phyloP scores from a whole-genome alignment of 2,113 vertebrate species.

The Empidonax traillii region DNA sequence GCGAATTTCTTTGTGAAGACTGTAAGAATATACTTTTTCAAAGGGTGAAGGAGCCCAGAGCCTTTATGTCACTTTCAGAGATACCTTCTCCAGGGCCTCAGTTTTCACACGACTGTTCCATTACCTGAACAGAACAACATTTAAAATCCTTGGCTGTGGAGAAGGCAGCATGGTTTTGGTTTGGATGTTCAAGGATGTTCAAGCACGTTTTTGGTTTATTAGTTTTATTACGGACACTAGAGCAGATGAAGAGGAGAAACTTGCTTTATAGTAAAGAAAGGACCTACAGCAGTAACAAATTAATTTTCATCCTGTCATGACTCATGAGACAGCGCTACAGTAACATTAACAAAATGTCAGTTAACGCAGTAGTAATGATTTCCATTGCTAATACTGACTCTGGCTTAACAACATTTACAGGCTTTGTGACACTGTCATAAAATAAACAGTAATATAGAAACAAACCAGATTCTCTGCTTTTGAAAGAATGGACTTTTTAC shows the following conservation, averaged over 20 bases:
- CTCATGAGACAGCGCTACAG: background rate
- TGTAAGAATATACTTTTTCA: background rate
- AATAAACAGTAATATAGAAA: conserved; percentile 48
- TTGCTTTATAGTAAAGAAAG: conserved; percentile 38
- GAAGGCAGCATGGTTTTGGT: background rate
- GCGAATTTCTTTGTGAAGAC: background rate
- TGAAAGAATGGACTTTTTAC: conserved; percentile 5
- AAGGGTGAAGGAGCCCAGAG: background rate
- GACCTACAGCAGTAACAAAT: conserved; percentile 62
- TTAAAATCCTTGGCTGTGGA: background rate
- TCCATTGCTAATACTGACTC: conserved; percentile 52
- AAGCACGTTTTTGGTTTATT: conserved; percentile 24
- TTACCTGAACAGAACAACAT: background rate
- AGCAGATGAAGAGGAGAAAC: conserved; percentile 18
- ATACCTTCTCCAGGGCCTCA: background rate
- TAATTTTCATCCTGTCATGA: conserved; percentile 61
- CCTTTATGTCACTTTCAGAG: background rate
- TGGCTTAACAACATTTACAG: conserved; percentile 25
- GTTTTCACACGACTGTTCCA: background rate
- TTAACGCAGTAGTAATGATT: conserved; percentile 39
- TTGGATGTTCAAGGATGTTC: background rate
- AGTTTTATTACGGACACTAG: background rate
- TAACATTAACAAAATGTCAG: conserved; percentile 34
- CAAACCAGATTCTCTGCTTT: background rate
- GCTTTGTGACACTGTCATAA: conserved; percentile 35